Conservation (phyloP, 2,888 invertebrate species). For the Caenorhabditis sp. region DNA sequence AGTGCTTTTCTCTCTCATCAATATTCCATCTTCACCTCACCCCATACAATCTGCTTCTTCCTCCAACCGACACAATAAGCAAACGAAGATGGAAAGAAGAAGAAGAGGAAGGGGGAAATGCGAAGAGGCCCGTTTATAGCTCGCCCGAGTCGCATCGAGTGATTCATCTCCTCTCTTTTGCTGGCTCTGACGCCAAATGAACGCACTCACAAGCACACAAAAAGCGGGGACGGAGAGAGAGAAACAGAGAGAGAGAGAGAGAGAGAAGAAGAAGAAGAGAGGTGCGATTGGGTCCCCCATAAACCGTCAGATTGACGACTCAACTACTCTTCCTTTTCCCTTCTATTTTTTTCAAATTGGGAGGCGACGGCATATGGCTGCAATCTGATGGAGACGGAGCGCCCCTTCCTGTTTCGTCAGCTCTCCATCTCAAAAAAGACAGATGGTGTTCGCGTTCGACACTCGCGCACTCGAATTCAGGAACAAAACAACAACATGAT, state of each 20-base stretch:
- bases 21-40: neutral
- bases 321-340: neutral
- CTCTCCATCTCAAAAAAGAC: constrained; percentile 18
- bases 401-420: neutral
- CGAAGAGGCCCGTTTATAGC: neutral
- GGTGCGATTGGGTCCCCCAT: constrained; percentile 4
- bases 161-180: neutral
- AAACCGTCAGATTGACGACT: constrained; percentile 18
- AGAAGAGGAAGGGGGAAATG: neutral
- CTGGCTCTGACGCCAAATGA: neutral
- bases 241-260: too few relatives aligned
- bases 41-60: neutral
- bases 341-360: neutral
- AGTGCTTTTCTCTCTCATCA: neutral
- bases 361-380: constrained; percentile 25
- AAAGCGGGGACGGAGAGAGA: too few relatives aligned
- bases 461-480: constrained; percentile 10
- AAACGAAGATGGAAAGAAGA: neutral
- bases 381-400: constrained; percentile 33
- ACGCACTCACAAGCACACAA: neutral
- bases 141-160: neutral
- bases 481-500: constrained; percentile 38
- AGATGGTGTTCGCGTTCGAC: constrained; percentile 15
- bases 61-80: neutral
- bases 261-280: neutral